Evolutionary conservation across 2,797 vertebrate species (phyloP).

Genomic region (Poeciliopsis turneri): DNA sequence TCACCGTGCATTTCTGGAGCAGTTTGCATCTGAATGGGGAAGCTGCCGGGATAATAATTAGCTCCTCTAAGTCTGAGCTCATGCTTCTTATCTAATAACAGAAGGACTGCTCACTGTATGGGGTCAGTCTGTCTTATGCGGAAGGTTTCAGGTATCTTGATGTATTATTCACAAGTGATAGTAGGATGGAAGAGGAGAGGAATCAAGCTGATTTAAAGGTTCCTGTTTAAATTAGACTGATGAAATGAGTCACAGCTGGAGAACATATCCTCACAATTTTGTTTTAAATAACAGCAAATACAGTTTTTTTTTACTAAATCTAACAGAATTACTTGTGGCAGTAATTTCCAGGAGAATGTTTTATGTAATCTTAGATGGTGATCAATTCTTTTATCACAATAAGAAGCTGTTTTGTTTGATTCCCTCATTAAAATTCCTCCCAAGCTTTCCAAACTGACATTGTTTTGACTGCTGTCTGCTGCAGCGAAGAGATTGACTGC

Average conservation of each 20-base stretch:
- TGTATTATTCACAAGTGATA: neutral
- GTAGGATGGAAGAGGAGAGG: neutral
- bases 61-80: neutral
- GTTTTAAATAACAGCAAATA: neutral
- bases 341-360: neutral
- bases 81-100: neutral
- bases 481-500: neutral
- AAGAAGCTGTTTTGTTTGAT: neutral
- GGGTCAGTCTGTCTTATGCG: neutral
- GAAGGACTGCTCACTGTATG: neutral
- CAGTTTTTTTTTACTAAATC: neutral
- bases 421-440: neutral
- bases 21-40: neutral
- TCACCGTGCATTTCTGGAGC: neutral
- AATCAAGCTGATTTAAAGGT: neutral
- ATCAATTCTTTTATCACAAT: neutral
- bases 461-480: conserved; percentile 1
- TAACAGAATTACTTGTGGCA: neutral
- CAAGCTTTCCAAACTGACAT: neutral
- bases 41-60: neutral
- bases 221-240: neutral
- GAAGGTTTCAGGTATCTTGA: neutral
- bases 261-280: neutral
- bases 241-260: neutral
- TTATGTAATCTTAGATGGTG: neutral